phyloP scores from a whole-genome alignment of 2,113 vertebrate genomes.

The Bothrops jararaca region DNA sequence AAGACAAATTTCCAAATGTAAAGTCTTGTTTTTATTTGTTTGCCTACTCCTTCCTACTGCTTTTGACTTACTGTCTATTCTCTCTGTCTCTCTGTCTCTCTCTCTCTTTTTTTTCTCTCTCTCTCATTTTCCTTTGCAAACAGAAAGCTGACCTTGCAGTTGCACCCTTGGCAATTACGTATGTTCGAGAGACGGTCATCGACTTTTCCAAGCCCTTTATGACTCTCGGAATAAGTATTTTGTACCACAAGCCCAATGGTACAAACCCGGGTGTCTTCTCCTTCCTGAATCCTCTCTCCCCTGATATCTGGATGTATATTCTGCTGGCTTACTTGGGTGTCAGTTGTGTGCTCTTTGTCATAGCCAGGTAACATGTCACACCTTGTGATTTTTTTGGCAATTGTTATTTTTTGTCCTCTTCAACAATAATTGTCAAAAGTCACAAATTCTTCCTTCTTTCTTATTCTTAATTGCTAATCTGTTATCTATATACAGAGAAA shows the following conservation, averaged over 20 bases:
- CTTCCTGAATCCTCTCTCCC: slow-evolving; percentile 99
- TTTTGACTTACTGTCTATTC: slow-evolving; percentile 66
- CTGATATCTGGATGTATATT: slow-evolving; percentile 99
- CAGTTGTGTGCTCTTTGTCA: slow-evolving; percentile 99
- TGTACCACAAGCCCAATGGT: slow-evolving; percentile 99
- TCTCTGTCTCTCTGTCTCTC: slow-evolving; percentile 30
- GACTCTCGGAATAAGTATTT: slow-evolving; percentile 99
- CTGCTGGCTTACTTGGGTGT: slow-evolving; percentile 99
- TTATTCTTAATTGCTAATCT: slow-evolving; percentile 60
- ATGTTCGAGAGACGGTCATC: slow-evolving; percentile 97
- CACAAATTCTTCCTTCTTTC: slow-evolving; percentile 72
- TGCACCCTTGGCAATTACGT: slow-evolving; percentile 96
- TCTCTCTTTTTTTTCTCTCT: slow-evolving; percentile 10
- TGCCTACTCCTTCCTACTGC: slow-evolving; percentile 63
- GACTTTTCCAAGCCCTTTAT: slow-evolving; percentile 99
- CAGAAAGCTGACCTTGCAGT: slow-evolving; percentile 99
- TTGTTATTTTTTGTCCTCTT: slow-evolving; percentile 73
- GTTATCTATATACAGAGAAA: slow-evolving; percentile 44
- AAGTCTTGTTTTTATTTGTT: slow-evolving; percentile 75
- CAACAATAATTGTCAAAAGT: slow-evolving; percentile 84
- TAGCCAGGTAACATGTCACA: slow-evolving; percentile 99
- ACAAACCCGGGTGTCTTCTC: slow-evolving; percentile 99
- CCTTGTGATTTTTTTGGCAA: slow-evolving; percentile 81
- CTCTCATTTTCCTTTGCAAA: slow-evolving; percentile 67
- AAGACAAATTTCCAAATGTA: slow-evolving; percentile 60